These are phyloP conservation scores for Sitta europaea DNA, from an alignment of 2,113 vertebrate genomes.

Conservation along the genomic window DNA sequence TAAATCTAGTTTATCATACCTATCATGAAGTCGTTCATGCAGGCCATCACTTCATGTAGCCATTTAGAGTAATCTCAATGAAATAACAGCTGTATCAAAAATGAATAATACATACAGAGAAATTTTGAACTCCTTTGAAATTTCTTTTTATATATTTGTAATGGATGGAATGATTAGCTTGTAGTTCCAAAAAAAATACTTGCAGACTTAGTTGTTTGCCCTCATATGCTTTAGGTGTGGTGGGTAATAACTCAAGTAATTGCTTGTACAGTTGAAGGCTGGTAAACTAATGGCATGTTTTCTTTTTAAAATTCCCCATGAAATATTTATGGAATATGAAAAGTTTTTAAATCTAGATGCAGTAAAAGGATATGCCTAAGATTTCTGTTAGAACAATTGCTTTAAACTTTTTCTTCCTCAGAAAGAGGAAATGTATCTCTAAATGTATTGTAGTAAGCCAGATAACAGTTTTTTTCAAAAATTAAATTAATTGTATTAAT, in stretches of 20 bases:
- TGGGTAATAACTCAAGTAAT: neutral
- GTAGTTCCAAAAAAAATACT: neutral
- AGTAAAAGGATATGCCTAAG: neutral
- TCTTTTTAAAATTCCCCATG: neutral
- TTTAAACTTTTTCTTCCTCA: neutral
- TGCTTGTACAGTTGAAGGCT: neutral
- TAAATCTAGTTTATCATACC: conserved; percentile 77
- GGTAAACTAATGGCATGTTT: neutral
- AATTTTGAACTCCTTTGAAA: conserved; percentile 58
- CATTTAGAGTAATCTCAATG: conserved; percentile 71
- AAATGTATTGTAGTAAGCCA: neutral
- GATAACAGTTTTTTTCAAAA: neutral
- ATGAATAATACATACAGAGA: conserved; percentile 69
- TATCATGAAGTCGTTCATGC: conserved; percentile 76
- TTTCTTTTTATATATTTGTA: conserved; percentile 41
- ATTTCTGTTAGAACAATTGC: neutral
- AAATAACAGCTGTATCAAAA: conserved; percentile 74
- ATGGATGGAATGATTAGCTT: neutral
- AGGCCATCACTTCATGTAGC: conserved; percentile 70
- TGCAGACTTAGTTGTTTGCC: neutral
- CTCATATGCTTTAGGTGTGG: neutral
- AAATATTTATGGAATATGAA: neutral
- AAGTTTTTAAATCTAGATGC: neutral
- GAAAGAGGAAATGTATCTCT: neutral
- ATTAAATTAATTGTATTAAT: neutral